Evolutionary conservation across 2,888 invertebrate species (phyloP).

Genomic region (Sesia apiformis): DNA sequence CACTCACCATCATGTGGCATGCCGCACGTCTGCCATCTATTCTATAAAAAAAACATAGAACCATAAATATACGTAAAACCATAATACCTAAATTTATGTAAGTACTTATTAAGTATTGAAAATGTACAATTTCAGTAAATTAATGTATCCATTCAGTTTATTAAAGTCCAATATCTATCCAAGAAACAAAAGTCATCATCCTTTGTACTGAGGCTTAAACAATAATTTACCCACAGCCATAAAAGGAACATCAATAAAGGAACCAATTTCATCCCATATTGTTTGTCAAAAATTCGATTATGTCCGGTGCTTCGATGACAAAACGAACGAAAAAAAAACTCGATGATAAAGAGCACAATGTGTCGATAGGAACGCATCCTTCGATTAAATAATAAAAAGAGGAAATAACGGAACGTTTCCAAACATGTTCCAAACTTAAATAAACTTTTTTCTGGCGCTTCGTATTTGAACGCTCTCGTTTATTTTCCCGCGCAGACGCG

Average conservation of each 20-base stretch:
- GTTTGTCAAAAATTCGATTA: constrained; percentile 70
- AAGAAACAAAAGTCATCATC: neutral
- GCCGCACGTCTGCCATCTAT: too few species aligned
- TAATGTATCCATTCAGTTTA: too few species aligned
- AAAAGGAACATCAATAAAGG: constrained; percentile 52
- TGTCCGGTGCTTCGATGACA: constrained; percentile 49
- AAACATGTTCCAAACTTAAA: constrained; percentile 46
- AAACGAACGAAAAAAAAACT: constrained; percentile 34
- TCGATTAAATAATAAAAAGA: constrained; percentile 32
- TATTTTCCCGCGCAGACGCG: constrained; percentile 56
- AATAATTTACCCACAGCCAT: constrained; percentile 38
- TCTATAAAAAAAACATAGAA: too few species aligned
- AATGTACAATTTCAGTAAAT: too few species aligned
- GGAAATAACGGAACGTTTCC: constrained; percentile 52
- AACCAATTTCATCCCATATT: constrained; percentile 66
- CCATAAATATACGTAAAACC: too few species aligned
- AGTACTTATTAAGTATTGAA: too few species aligned
- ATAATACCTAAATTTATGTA: too few species aligned
- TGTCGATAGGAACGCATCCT: constrained; percentile 39
- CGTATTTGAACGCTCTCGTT: constrained; percentile 38
- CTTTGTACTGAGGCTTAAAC: constrained; percentile 22
- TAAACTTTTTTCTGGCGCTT: constrained; percentile 51
- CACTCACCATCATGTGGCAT: too few species aligned
- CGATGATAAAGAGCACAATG: constrained; percentile 19
- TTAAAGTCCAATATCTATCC: too few species aligned